A percentile compares a stretch with the other conserved stretches of the same genome.
Conservation (phyloP, 2,888 invertebrate species). For the Oscheius sp. region DNA sequence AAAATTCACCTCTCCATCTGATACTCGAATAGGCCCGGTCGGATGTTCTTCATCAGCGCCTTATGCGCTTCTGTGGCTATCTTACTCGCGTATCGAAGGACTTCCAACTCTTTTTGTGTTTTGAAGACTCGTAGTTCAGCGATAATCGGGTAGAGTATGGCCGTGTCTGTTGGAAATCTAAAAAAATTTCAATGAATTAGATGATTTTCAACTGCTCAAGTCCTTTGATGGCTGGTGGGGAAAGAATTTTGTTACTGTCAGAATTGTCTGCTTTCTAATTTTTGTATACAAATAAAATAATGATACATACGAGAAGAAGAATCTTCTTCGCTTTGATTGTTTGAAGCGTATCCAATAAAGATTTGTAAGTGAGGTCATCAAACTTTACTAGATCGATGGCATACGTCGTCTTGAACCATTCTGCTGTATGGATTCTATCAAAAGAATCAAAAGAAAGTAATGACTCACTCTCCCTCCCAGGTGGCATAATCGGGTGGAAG, state of each 20-base stretch:
- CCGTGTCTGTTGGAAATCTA: slow-evolving; percentile 82
- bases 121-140: slow-evolving; percentile 80
- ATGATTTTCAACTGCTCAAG: slow-evolving; percentile 79
- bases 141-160: slow-evolving; percentile 82
- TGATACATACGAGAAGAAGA: slow-evolving; percentile 77
- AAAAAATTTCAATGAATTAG: neutral
- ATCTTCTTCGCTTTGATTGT: slow-evolving; percentile 74
- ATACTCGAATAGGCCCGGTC: slow-evolving; percentile 77
- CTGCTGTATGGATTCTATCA: slow-evolving; percentile 10
- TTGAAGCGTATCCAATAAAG: slow-evolving; percentile 72
- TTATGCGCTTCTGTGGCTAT: slow-evolving; percentile 95
- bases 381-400: slow-evolving; percentile 81
- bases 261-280: slow-evolving; percentile 83
- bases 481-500: slow-evolving; percentile 86
- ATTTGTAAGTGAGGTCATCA: slow-evolving; percentile 72
- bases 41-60: slow-evolving; percentile 81
- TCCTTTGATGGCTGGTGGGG: slow-evolving; percentile 85
- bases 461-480: slow-evolving; percentile 85
- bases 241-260: slow-evolving; percentile 84
- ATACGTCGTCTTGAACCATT: slow-evolving; percentile 81
- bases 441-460: neutral
- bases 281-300: neutral
- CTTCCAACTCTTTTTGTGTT: slow-evolving; percentile 81
- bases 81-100: slow-evolving; percentile 82
- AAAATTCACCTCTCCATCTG: slow-evolving; percentile 73